Base-by-base conservation (phyloP, 1,140 invertebrate species). In the Formica selysi region DNA sequence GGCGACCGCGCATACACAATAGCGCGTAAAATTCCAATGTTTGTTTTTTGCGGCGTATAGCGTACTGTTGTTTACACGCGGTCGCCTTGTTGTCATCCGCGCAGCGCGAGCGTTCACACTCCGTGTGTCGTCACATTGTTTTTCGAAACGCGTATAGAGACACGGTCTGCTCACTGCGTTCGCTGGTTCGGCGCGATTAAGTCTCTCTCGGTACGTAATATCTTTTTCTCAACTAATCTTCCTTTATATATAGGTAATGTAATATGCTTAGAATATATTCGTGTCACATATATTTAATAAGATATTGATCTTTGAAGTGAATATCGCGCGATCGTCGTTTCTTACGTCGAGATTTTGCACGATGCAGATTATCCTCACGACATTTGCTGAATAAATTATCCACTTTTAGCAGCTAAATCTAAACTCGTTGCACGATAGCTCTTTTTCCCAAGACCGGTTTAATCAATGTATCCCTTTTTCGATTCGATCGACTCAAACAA, bases 361-460 rank as follows among this genome's bases (percentile, higher is more conserved):
- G 67, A 44, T 32, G 26, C 54, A 11, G 19, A 26, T 81, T 61
- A 73, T 41, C 67, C 48, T 51, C 6, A 10, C 64, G 26, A 5
- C 32, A 22, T 73, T 83, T 36, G 54, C 68, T 83, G 79, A 74
- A 83, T 83, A 83, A 74, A 83, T 83, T 44, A 74, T 38, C 54
- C 6, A 48, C 68, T 83, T 83, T 83, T 83, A 83, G 41, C 38
- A 19, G 44, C 54, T 73, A 74, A 73, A n/a, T 83, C 68, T 36
- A 48, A 83, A 73, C 79, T 74, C 11, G 38, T 62, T 36, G 54
- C 54, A 8, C 54, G 78, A 67, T 44, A 19, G 38, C 26, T 48
- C 61, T 83, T 85, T 78, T 78, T 59, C n/a, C 6, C 74, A 4
- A 1, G 41, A 85, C 81, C 59, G 62, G 81, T 85, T 85, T 64